Evolutionary conservation across 2,888 invertebrate species (phyloP), one percentile per base, ranked within the genome.

Genomic region (Sclerodermus sp.): DNA sequence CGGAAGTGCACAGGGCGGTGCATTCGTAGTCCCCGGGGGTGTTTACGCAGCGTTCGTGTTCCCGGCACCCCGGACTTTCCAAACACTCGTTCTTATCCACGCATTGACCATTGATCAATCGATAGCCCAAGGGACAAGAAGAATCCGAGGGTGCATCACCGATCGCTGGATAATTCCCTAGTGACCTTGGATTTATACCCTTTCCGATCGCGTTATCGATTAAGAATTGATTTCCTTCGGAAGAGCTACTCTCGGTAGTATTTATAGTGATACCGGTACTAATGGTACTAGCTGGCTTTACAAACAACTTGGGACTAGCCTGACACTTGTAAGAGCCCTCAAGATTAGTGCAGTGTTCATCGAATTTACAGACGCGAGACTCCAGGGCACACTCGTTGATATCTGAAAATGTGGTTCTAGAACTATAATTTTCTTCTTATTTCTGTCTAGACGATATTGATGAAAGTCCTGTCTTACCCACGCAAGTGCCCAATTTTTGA

Each of bases 321-420:
- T 74, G 67, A 56, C 83, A 84, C 17, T 73, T 71, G 65, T 78
- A 83, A 29, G 75, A 74, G 10, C 83, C 83, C 6, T 75, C 68
- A 15, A 68, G 73, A 62, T 84, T 84, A 13, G 75, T 67, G 67
- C 84, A 83, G 48, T 76, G 73, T 16, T 71, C 73, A 51, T 74
- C 69, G 17, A 61, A 50, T 0, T 58, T 45, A 48, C 74, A 75
- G 41, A 60, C 61, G 63, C 84, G 81, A 23, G 63, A 49, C 1
- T 80, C 80, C 51, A 83, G 83, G 0, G 76, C 59, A 63, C 90
- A 90, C 70, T 90, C 90, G 74, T 90, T 85, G 18, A 89, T 78
- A 66, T 90, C 90, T 23, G 23, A 5, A 23, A 23, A n/a, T n/a
- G n/a, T n/a, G n/a, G n/a, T n/a, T n/a, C n/a, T n/a, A n/a, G n/a